A percentile compares a stretch with the other conserved stretches of the same genome.
phyloP scores from a whole-genome alignment of 1,140 invertebrate genomes.

The Aphidius ervi region DNA sequence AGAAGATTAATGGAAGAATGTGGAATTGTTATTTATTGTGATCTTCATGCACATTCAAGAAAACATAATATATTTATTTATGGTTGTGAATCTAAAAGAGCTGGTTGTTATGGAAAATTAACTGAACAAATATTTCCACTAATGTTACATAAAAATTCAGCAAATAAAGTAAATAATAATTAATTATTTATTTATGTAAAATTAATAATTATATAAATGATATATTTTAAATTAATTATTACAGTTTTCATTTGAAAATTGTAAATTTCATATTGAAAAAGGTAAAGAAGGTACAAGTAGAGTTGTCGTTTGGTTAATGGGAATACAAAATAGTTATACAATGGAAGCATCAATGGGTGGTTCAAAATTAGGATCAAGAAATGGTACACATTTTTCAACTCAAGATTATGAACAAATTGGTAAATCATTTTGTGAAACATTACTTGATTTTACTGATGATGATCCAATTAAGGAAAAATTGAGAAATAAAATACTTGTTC shows the following conservation, averaged over 20 bases:
- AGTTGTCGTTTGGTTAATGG: slow-evolving; percentile 91
- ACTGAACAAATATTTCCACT: slow-evolving; percentile 88
- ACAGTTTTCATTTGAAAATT: slow-evolving; percentile 89
- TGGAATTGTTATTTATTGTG: slow-evolving; percentile 89
- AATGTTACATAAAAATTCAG: slow-evolving; percentile 88
- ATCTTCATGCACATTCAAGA: slow-evolving; percentile 92
- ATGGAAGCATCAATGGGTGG: slow-evolving; percentile 92
- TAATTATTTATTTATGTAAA: background rate
- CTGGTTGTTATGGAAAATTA: slow-evolving; percentile 67
- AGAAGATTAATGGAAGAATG: slow-evolving; percentile 84
- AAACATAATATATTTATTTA: slow-evolving; percentile 95
- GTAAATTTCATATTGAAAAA: slow-evolving; percentile 88
- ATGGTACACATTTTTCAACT: slow-evolving; percentile 80
- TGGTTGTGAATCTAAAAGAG: slow-evolving; percentile 84
- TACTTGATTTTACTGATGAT: slow-evolving; percentile 86
- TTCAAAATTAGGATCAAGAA: slow-evolving; percentile 72
- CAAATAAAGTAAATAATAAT: slow-evolving; percentile 70
- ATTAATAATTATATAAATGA: background rate
- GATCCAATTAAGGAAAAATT: slow-evolving; percentile 79
- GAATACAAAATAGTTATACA: slow-evolving; percentile 89
- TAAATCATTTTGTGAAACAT: slow-evolving; percentile 85
- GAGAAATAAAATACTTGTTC: slow-evolving; percentile 72
- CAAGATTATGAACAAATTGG: slow-evolving; percentile 81
- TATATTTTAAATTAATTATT: slow-evolving; percentile 35
- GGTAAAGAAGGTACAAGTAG: slow-evolving; percentile 90